Conservation (phyloP, 2,797 vertebrate genomes). For the Myotis myotis region DNA sequence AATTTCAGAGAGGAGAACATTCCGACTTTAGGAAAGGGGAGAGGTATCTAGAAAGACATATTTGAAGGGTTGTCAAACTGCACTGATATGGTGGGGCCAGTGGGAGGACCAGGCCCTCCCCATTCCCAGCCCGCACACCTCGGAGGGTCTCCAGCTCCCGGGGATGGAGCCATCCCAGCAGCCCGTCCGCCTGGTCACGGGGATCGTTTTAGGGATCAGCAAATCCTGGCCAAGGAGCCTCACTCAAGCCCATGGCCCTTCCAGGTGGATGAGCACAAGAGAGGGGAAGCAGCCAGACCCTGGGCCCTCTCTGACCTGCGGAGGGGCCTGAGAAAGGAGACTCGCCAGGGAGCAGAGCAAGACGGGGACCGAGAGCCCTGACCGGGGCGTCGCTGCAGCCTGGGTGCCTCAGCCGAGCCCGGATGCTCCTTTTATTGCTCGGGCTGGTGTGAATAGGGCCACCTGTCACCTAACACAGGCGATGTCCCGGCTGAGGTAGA, state of each 20-base stretch:
- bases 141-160: accelerated
- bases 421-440: accelerated
- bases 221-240: not conserved
- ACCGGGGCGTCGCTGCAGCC: accelerated
- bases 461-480: not conserved
- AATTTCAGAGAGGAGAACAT: not conserved
- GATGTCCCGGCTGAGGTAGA: accelerated
- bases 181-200: accelerated
- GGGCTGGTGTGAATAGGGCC: not conserved
- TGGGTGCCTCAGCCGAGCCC: accelerated
- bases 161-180: accelerated
- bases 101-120: accelerated
- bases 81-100: accelerated
- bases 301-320: accelerated
- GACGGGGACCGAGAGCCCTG: accelerated
- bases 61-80: too few species aligned
- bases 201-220: too few species aligned
- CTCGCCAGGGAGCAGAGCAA: too few species aligned
- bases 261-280: not conserved
- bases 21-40: not conserved
- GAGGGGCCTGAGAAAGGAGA: not conserved
- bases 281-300: accelerated
- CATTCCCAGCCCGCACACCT: accelerated
- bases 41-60: not conserved
- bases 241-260: not conserved